phyloP scores from a whole-genome alignment of 2,113 vertebrate genomes.

The Embiotoca jacksoni region DNA sequence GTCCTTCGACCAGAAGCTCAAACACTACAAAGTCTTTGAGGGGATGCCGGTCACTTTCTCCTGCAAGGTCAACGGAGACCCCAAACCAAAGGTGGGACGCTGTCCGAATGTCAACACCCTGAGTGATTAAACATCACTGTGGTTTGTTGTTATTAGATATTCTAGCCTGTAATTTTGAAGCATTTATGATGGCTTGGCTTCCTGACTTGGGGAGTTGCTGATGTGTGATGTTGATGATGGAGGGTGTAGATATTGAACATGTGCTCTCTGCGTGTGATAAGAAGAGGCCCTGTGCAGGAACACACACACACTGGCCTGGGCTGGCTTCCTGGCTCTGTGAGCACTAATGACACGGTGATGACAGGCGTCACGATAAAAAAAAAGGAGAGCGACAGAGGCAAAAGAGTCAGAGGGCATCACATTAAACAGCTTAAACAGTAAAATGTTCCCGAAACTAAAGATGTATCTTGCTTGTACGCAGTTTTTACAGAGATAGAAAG shows the following conservation, averaged over 20 bases:
- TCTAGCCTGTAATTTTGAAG: conserved; percentile 1
- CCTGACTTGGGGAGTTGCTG: conserved; percentile 28
- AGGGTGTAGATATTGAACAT: conserved; percentile 35
- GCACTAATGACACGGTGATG: conserved; percentile 56
- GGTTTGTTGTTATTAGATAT: background rate
- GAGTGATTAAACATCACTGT: background rate
- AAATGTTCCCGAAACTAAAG: too few relatives aligned
- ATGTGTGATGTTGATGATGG: conserved; percentile 55
- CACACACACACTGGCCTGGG: conserved; percentile 11
- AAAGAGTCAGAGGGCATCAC: background rate
- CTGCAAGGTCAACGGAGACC: conserved; percentile 93
- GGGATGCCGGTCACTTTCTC: conserved; percentile 96
- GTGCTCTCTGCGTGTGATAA: conserved; percentile 48
- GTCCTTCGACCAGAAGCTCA: conserved; percentile 91
- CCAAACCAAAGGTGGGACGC: conserved; percentile 92
- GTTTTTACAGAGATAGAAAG: too few relatives aligned
- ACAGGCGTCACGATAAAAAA: conserved; percentile 44
- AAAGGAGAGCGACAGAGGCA: background rate
- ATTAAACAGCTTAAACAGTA: background rate
- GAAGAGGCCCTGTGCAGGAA: conserved; percentile 21
- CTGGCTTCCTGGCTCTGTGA: conserved; percentile 14
- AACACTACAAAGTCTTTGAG: conserved; percentile 97
- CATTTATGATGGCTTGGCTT: background rate
- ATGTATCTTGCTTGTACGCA: too few relatives aligned
- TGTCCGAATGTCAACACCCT: background rate